Base-by-base conservation (phyloP, 2,113 vertebrate genomes). In the Limanda limanda region DNA sequence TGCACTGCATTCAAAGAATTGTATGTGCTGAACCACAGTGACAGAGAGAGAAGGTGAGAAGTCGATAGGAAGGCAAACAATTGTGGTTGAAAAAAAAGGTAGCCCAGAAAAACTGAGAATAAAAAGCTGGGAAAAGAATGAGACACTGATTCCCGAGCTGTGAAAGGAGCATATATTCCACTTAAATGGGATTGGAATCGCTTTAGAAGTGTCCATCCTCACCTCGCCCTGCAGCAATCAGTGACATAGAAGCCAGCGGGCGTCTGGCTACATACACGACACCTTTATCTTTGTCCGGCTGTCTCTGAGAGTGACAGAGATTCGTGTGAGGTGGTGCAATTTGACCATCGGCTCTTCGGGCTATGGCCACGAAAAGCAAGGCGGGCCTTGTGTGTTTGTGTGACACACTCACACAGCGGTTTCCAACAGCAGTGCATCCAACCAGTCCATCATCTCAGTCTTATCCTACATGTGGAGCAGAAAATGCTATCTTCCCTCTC, bases 121-220 rank as follows among this genome's bases (percentile, higher is more conserved):
- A 27, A 56, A 56, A 25, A 74, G 20, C 23, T 14, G 35, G 18
- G 18, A 35, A 10, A 76, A 48, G 40, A 79, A 68, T 58, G 56
- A 70, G 52, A 52, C 21, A 23, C 31, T 25, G 60, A 61, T 48
- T 68, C 52, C 40, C 24, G 66, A 78, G 61, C 75, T 63, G 59
- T 64, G 52, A 78, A 67, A 48, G 51, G 63, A 71, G 35, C 31
- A 56, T 59, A 74, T 80, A 68, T 66, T 78, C 51, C 40, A 59
- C 60, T 72, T 59, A 73, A 68, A 86, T 65, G 52, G 45, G 45
- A 84, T 67, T 35, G 74, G 59, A 81, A 78, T 64, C 57, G 64
- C 74, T 87, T 92, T 74, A 77, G 71, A 91, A 90, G 83, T 86
- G 82, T 88, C 84, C 83, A 14, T 88, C 84, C 54, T 74, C 79